Conservation (phyloP, 1,140 invertebrate species). For the Lycorma delicatula region DNA sequence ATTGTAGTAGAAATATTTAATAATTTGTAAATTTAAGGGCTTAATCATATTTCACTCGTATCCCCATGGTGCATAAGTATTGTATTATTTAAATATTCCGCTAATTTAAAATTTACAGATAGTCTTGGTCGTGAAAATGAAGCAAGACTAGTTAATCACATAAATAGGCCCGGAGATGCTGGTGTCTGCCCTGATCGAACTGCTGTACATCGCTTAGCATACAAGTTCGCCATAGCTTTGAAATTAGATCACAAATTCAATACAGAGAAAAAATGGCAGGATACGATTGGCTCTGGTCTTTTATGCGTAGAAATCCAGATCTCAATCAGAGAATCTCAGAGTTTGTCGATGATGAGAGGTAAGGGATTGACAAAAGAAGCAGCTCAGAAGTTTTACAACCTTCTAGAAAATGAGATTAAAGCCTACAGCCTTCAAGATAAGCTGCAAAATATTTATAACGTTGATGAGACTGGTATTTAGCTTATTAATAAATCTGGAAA, state of each 20-base stretch:
- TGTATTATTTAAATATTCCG: no score
- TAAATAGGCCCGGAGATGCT: not conserved
- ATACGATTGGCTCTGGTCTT: conserved; percentile 22
- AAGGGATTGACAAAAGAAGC: conserved; percentile 27
- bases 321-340: conserved; percentile 29
- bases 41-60: no score
- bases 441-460: conserved; percentile 27
- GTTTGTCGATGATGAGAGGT: conserved; percentile 23
- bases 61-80: no score
- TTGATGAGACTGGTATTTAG: conserved; percentile 31
- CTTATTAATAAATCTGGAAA: conserved; percentile 29
- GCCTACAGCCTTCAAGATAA: conserved; percentile 28
- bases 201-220: not conserved
- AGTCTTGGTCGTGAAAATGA: no score
- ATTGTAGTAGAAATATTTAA: no score
- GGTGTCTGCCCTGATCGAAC: not conserved
- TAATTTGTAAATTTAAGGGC: no score
- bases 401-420: conserved; percentile 4
- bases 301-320: conserved; percentile 20
- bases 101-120: no score
- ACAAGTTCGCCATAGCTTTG: conserved; percentile 1
- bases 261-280: conserved; percentile 17
- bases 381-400: conserved; percentile 21
- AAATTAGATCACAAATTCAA: conserved; percentile 8
- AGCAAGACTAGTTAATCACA: conserved; percentile 1